Evolutionary conservation across 1,140 invertebrate species (phyloP).

Genomic region (Drosophila malerkotliana): DNA sequence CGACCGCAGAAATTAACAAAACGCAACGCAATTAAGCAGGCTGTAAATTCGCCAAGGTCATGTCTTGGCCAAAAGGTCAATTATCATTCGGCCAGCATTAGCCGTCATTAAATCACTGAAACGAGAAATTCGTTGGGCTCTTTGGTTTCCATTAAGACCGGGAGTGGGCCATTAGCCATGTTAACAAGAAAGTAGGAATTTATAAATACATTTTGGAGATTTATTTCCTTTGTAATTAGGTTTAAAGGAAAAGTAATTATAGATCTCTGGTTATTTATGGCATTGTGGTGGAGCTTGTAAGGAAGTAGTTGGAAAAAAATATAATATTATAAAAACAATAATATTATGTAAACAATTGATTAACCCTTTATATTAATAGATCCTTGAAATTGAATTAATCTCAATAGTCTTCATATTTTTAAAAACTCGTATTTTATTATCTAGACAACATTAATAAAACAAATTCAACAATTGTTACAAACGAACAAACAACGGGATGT

Average conservation of each 20-base stretch:
- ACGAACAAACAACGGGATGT: conserved; percentile 57
- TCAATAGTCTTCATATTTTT: not conserved
- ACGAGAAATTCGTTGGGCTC: conserved; percentile 2
- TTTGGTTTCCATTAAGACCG: not conserved
- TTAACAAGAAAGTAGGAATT: not conserved
- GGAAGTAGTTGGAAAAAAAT: not conserved
- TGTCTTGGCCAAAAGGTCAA: conserved; percentile 43
- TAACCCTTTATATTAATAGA: not conserved
- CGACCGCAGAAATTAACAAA: conserved; percentile 59
- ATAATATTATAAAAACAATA: not conserved
- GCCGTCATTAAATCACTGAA: conserved; percentile 39
- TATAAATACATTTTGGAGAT: not conserved
- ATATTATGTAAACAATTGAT: not conserved
- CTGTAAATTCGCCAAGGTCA: conserved; percentile 63
- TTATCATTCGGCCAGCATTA: conserved; percentile 42
- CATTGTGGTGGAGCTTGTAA: too few species aligned
- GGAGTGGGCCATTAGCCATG: not conserved
- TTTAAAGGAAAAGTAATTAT: not conserved
- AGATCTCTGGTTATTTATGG: not conserved
- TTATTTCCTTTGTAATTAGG: not conserved
- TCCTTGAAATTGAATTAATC: not conserved
- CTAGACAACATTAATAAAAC: conserved; percentile 61
- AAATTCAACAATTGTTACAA: conserved; percentile 56
- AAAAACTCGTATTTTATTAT: conserved; percentile 70
- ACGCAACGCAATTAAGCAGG: conserved; percentile 67